These are phyloP conservation scores for Globodera ellingtonae DNA, from an alignment of 1,140 invertebrate genomes.

Conservation along the genomic window DNA sequence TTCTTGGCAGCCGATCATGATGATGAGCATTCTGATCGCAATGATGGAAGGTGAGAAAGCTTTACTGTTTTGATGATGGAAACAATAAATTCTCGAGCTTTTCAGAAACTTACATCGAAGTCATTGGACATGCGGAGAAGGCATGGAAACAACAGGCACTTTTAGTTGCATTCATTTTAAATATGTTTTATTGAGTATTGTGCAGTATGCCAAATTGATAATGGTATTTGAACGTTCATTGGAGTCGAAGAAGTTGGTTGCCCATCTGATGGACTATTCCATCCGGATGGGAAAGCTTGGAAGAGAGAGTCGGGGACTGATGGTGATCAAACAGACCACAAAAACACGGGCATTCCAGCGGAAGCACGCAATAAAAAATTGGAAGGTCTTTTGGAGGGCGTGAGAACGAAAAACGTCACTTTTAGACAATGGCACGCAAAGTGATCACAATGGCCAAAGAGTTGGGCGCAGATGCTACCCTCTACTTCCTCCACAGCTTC, in stretches of 20 bases:
- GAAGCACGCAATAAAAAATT: slow-evolving; percentile 90
- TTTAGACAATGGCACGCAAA: slow-evolving; percentile 49
- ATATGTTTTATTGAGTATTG: neutral
- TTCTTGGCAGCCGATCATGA: slow-evolving; percentile 67
- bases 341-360: slow-evolving; percentile 92
- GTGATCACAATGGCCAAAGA: slow-evolving; percentile 54
- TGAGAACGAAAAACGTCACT: neutral
- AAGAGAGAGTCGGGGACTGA: slow-evolving; percentile 75
- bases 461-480: slow-evolving; percentile 43
- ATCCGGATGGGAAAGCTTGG: slow-evolving; percentile 79
- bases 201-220: slow-evolving; percentile 95
- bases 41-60: slow-evolving; percentile 68
- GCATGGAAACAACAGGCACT: slow-evolving; percentile 94
- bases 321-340: slow-evolving; percentile 95
- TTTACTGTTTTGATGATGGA: neutral
- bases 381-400: slow-evolving; percentile 77
- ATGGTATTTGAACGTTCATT: slow-evolving; percentile 90
- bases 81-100: neutral
- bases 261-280: slow-evolving; percentile 89
- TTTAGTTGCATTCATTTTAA: slow-evolving; percentile 4
- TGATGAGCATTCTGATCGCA: slow-evolving; percentile 69
- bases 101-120: slow-evolving; percentile 70
- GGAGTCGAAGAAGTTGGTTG: slow-evolving; percentile 81
- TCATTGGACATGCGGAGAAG: slow-evolving; percentile 96
- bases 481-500: slow-evolving; percentile 48